Evolutionary conservation across 2,113 vertebrate genomes (phyloP).

Genomic region (Sisor rabdophorus): DNA sequence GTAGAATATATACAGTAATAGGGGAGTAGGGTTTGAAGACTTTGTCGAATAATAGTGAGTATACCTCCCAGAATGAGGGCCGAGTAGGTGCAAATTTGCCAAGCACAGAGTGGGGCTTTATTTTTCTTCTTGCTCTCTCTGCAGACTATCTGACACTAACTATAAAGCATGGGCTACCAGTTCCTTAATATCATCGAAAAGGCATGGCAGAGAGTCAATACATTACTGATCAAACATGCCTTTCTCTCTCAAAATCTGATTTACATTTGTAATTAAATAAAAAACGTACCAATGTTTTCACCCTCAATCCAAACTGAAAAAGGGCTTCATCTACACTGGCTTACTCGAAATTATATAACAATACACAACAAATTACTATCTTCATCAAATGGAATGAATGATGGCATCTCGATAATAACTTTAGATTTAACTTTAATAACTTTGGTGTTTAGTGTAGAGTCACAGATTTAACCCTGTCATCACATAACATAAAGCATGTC

Average conservation of each 20-base stretch:
- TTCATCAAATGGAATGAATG: not conserved
- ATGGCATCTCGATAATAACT: not conserved
- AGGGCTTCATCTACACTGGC: not conserved
- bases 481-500: not conserved
- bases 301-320: not conserved
- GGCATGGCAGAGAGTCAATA: not conserved
- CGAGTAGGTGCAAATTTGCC: slow-evolving; percentile 7
- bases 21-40: not conserved
- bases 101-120: slow-evolving; percentile 4
- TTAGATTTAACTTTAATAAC: not conserved
- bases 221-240: not conserved
- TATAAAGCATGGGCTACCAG: not conserved
- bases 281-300: too few relatives aligned
- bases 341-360: too few relatives aligned
- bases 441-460: not conserved
- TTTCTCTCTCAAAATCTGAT: too few relatives aligned
- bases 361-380: not conserved
- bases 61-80: slow-evolving; percentile 27
- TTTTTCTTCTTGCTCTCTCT: not conserved
- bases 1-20: not conserved
- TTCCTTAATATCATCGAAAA: not conserved
- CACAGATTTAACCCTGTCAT: not conserved
- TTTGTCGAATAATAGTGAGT: slow-evolving; percentile 33
- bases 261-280: too few relatives aligned
- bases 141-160: slow-evolving; percentile 12